Conservation (phyloP, 2,113 vertebrate genomes). For the Laticauda colubrina region DNA sequence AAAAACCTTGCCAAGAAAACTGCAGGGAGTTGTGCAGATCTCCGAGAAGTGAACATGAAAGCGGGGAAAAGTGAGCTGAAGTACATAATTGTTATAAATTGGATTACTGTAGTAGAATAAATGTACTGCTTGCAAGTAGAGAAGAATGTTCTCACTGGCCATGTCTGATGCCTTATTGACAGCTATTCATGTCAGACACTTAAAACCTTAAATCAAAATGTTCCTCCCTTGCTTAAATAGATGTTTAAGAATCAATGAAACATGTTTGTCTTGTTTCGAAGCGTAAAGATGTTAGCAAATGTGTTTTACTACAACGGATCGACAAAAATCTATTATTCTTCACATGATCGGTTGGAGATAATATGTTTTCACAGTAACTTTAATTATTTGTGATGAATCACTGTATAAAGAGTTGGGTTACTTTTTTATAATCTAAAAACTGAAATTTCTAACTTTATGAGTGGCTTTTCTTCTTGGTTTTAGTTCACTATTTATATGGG, state of each 20-base stretch:
- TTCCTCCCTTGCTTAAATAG: not conserved
- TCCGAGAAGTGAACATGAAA: not conserved
- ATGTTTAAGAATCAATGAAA: not conserved
- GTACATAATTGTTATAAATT: not conserved
- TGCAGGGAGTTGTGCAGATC: not conserved
- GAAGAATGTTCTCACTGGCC: not conserved
- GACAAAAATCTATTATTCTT: not conserved
- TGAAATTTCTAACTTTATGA: not conserved
- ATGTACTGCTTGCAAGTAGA: not conserved
- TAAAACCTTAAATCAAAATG: not conserved
- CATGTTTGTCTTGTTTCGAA: not conserved
- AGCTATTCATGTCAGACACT: not conserved
- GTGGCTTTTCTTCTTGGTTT: not conserved
- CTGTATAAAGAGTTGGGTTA: not conserved
- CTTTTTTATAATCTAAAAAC: not conserved
- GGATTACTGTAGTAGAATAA: not conserved
- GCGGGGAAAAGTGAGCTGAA: rapidly evolving
- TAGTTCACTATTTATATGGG: not conserved
- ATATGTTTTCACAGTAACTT: not conserved
- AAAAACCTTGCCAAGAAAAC: not conserved
- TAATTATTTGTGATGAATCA: not conserved
- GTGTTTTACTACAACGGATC: not conserved
- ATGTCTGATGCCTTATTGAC: not conserved
- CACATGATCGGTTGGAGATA: not conserved
- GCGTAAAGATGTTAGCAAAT: not conserved